phyloP scores from a whole-genome alignment of 2,888 invertebrate species.

The Sinopyrophorus schimmeli region DNA sequence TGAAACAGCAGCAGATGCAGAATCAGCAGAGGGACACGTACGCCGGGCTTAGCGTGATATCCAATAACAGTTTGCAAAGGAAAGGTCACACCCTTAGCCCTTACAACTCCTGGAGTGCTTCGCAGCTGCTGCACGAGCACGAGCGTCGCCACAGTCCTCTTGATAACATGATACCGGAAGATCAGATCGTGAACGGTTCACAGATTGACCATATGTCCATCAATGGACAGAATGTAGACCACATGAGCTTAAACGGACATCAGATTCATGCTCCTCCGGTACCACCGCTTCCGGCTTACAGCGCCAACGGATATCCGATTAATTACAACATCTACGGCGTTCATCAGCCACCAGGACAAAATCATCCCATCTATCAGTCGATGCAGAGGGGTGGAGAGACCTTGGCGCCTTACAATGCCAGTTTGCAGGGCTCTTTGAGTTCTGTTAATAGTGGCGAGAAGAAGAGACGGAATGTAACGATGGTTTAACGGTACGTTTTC shows the following conservation, averaged over 20 bases:
- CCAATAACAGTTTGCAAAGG: conserved; percentile 53
- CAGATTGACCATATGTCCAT: conserved; percentile 49
- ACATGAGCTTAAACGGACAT: conserved; percentile 49
- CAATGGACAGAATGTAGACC: conserved; percentile 50
- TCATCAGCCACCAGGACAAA: conserved; percentile 47
- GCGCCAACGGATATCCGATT: conserved; percentile 51
- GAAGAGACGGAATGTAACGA: conserved; percentile 63
- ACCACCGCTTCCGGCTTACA: conserved; percentile 58
- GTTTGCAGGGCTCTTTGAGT: conserved; percentile 60
- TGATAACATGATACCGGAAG: conserved; percentile 42
- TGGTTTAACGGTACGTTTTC: conserved; percentile 59
- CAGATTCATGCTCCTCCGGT: conserved; percentile 54
- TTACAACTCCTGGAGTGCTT: conserved; percentile 64
- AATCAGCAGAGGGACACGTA: conserved; percentile 44
- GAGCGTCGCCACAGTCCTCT: conserved; percentile 60
- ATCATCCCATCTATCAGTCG: conserved; percentile 52
- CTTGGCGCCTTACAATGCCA: conserved; percentile 56
- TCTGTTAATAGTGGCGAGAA: conserved; percentile 62
- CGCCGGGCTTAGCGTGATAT: conserved; percentile 50
- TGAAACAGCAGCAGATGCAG: conserved; percentile 53
- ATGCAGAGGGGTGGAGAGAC: conserved; percentile 53
- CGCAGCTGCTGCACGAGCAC: conserved; percentile 63
- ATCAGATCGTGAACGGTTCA: conserved; percentile 44
- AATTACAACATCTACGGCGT: conserved; percentile 56
- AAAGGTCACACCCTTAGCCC: conserved; percentile 57